A percentile compares a stretch with the other conserved stretches of the same genome.
These are phyloP conservation scores for Drosophila equinoxialis DNA, from an alignment of 1,140 invertebrate species.

Conservation along the genomic window DNA sequence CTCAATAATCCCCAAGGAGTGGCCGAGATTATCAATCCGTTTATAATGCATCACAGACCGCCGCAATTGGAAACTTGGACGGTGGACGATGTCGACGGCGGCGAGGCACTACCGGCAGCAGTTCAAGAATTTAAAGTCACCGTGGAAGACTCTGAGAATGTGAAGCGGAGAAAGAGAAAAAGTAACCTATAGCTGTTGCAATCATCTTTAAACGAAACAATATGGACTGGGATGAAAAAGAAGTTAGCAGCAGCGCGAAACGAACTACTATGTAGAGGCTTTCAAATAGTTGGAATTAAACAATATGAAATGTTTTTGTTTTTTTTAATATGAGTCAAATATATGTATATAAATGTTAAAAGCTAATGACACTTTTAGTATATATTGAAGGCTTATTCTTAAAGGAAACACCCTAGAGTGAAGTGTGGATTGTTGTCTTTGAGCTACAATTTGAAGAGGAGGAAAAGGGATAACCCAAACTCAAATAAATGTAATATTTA, in stretches of 20 bases:
- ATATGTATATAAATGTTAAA: too few relatives aligned
- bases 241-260: conserved; percentile 32
- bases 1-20: conserved; percentile 86
- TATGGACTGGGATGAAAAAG: background rate
- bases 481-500: too few relatives aligned
- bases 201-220: conserved; percentile 44
- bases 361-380: too few relatives aligned
- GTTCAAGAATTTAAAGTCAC: conserved; percentile 60
- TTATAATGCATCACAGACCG: conserved; percentile 83
- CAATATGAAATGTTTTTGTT: too few relatives aligned
- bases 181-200: conserved; percentile 79
- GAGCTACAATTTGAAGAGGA: too few relatives aligned
- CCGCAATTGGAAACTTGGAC: conserved; percentile 69
- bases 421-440: too few relatives aligned
- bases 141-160: conserved; percentile 69
- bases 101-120: conserved; percentile 31
- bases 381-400: too few relatives aligned
- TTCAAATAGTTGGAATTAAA: background rate
- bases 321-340: too few relatives aligned
- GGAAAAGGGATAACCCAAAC: too few relatives aligned
- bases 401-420: too few relatives aligned
- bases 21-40: conserved; percentile 85
- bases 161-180: conserved; percentile 78
- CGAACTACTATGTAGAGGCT: background rate
- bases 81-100: conserved; percentile 34